phyloP scores from a whole-genome alignment of 2,113 vertebrate species.

The Calypte anna region DNA sequence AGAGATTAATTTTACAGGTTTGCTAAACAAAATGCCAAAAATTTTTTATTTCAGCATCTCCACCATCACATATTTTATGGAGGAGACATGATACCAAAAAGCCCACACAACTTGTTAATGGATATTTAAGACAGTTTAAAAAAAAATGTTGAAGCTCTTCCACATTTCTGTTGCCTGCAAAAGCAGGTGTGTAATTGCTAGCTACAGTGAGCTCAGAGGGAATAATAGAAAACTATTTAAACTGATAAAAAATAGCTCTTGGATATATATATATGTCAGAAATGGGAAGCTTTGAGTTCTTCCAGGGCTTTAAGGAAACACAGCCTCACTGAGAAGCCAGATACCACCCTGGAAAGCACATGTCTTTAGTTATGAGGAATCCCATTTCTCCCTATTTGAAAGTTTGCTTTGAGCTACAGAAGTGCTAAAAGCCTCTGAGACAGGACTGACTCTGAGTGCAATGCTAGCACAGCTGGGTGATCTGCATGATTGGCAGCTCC shows the following conservation, averaged over 20 bases:
- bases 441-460: background rate
- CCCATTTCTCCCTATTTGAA: background rate
- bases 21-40: background rate
- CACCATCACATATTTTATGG: background rate
- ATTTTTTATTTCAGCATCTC: background rate
- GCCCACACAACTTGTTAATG: background rate
- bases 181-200: background rate
- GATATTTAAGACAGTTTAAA: background rate
- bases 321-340: background rate
- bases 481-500: background rate
- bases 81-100: background rate
- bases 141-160: background rate
- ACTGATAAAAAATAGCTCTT: background rate
- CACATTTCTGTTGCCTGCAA: background rate
- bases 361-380: background rate
- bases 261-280: background rate
- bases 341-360: background rate
- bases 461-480: background rate
- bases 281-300: background rate
- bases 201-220: background rate
- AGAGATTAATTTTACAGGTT: background rate
- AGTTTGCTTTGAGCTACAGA: background rate
- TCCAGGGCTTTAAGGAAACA: background rate
- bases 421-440: background rate
- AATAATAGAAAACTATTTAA: slow-evolving; percentile 7